Evolutionary conservation across 2,888 invertebrate species (phyloP), one percentile per base, ranked within the genome.

Genomic region (Agonopterix subpropinquella): DNA sequence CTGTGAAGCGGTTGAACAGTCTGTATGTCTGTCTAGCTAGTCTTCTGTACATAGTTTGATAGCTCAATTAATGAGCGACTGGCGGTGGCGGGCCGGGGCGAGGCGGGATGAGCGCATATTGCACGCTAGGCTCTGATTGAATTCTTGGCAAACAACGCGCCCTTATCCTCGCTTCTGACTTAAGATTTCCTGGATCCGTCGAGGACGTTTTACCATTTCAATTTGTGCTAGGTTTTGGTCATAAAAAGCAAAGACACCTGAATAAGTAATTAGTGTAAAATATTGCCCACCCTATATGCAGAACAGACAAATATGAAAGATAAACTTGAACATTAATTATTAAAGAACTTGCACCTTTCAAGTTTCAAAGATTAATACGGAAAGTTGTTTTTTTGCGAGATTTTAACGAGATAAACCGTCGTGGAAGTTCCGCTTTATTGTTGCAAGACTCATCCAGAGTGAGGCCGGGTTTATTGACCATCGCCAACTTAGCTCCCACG

Each of bases 401-500:
- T 73, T 70, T 65, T 67, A 67, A 65, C 57, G 61, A 65, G 65
- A 71, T 73, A 75, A 74, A 71, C 68, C 67, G 72, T 69, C 65
- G 65, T 60, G 62, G 8, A 70, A 77, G 70, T 74, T 68, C 59
- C 59, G 62, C 71, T 73, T 72, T 72, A 76, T 77, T 77, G 72
- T 77, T 71, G 69, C 65, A 63, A 59, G 66, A 67, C 64, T 68
- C 67, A 65, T 66, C 70, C 66, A 70, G 61, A 65, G 41, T 28
- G 28, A 67, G 64, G 67, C 72, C 68, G 76, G 80, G 74, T 84
- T 80, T 84, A 80, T 82, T 81, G 80, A 77, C 82, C 80, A 83
- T 71, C 71, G 63, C 77, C 65, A 76, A 80, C 67, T 77, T 73
- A 72, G 71, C 74, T 66, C 69, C 65, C 62, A 62, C n/a, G n/a